Evolutionary conservation across 2,113 vertebrate species (phyloP), one percentile per base, ranked within the genome.

Genomic region (Paramormyrops kingsleyae): DNA sequence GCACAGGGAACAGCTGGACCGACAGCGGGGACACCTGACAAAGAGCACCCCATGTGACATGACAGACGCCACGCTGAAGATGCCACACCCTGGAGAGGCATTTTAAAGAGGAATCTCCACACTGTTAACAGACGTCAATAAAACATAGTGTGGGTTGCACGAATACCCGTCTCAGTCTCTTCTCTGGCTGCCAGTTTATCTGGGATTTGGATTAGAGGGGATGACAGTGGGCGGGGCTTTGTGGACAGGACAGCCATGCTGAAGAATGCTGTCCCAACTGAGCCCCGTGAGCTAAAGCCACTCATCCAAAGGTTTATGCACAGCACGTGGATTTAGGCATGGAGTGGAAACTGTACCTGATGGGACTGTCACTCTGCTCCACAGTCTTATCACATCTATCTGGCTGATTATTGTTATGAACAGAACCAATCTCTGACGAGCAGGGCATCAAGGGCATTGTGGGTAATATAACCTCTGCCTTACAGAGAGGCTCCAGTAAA

Each of bases 121-220:
- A 35, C 13, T 77, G 70, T 77, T 77, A 39, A 77, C 27, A 17
- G 70, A 39, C 5, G 31, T 39, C 31, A 77, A 39, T 77, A 77
- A 77, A 77, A 15, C 31, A 77, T 39, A 77, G 70, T 39, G 70
- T 77, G 70, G 4, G 31, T 39, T 15, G 31, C 31, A 39, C 15
- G 1, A 35, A 31, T 15, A 77, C 27, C 1, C 31, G 70, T 77
- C 31, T 77, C 70, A 15, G 70, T 19, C n/a, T 44, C 27, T 44
- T 50, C 19, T 50, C 66, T 31, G 17, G 42, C 21, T 31, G 50
- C n/a, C 88, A 70, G n/a, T n/a, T 74, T 50, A 70, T 46, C 42
- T 83, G 80, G 93, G 93, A 95, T 93, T 93, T 93, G 92, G 94
- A 95, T 94, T 94, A 90, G 70, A 87, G 88, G 88, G 91, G 91